phyloP scores from a whole-genome alignment of 2,888 invertebrate species.

The Lasioglossum malachurum region DNA sequence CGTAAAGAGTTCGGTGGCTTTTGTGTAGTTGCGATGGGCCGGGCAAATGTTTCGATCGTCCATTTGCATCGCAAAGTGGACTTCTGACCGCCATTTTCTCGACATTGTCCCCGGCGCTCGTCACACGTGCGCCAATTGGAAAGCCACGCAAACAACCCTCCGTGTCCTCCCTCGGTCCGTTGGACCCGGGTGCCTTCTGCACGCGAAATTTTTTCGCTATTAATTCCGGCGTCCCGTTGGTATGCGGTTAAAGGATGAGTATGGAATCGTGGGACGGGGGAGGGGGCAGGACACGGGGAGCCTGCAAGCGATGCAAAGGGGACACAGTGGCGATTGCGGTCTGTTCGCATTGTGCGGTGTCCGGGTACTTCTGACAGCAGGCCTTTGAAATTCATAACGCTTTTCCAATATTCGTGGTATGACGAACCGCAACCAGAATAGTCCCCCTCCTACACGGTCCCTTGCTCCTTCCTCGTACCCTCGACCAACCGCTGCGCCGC shows the following conservation, averaged over 20 bases:
- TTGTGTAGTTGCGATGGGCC: background rate
- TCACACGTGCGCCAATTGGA: constrained; percentile 39
- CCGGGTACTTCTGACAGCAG: constrained; percentile 42
- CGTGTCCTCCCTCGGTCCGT: background rate
- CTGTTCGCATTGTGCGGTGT: constrained; percentile 44
- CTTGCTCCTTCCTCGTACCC: background rate
- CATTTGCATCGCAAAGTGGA: constrained; percentile 17
- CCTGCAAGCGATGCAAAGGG: background rate
- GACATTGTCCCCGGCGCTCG: constrained; percentile 5
- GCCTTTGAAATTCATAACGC: constrained; percentile 65
- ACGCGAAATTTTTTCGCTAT: constrained; percentile 50
- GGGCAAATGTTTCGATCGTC: constrained; percentile 9
- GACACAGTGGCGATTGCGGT: constrained; percentile 52
- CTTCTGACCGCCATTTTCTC: constrained; percentile 13
- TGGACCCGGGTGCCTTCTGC: background rate
- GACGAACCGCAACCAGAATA: constrained; percentile 43
- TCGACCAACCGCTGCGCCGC: background rate
- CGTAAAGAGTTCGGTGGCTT: constrained; percentile 4
- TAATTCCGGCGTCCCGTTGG: constrained; percentile 47
- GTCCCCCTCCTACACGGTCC: background rate
- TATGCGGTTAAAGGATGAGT: constrained; percentile 41
- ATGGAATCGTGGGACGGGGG: constrained; percentile 11
- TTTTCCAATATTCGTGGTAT: constrained; percentile 63
- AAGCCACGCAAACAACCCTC: background rate
- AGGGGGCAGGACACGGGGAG: background rate